Percentiles rank a stretch among this genome's conserved stretches.
Evolutionary conservation across 2,797 vertebrate genomes (phyloP).

Genomic region (Poeciliopsis infans): DNA sequence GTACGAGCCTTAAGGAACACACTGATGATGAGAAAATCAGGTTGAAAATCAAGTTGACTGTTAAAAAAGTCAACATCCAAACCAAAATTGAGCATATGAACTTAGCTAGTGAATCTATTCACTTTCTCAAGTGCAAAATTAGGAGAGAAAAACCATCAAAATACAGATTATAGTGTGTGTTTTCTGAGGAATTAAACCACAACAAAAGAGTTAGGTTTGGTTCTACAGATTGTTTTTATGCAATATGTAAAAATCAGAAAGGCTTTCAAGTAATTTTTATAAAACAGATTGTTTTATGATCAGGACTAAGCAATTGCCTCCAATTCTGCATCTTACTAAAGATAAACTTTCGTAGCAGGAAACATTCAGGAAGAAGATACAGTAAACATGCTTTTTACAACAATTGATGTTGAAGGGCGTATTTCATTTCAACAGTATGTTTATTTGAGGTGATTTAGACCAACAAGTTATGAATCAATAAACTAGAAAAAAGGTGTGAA

Average conservation of each 20-base stretch:
- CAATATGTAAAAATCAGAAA: background rate
- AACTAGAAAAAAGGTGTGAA: background rate
- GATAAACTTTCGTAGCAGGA: background rate
- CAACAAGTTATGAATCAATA: background rate
- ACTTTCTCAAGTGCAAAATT: background rate
- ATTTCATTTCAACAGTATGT: background rate
- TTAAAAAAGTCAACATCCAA: background rate
- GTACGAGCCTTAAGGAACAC: background rate
- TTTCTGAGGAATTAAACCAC: background rate
- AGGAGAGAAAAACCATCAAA: background rate
- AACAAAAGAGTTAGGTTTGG: background rate
- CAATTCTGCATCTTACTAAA: background rate
- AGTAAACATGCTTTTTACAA: background rate
- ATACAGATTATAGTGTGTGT: background rate
- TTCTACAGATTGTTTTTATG: background rate
- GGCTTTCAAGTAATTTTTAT: no score
- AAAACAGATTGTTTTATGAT: background rate
- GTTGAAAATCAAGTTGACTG: background rate
- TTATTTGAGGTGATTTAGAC: background rate
- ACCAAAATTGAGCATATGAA: background rate
- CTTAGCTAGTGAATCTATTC: background rate
- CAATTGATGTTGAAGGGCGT: background rate
- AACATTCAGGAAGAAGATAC: background rate
- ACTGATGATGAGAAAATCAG: background rate
- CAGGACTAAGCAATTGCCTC: background rate